These are phyloP conservation scores for Epirrhoe tristata DNA, from an alignment of 2,888 invertebrate species.

Conservation along the genomic window DNA sequence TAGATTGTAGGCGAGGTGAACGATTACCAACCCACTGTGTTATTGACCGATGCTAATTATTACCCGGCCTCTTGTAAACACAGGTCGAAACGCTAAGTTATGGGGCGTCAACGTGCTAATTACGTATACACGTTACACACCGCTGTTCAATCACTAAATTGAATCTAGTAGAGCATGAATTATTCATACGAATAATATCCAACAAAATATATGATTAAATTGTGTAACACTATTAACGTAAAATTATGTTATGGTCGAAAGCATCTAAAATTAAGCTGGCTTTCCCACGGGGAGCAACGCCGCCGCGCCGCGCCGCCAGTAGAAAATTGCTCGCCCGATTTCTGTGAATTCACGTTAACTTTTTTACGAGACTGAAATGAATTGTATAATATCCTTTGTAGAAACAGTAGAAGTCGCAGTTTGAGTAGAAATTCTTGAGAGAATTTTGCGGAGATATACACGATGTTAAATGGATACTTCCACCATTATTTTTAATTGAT, in stretches of 20 bases:
- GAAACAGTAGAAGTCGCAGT: too few relatives aligned
- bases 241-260: slow-evolving; percentile 57
- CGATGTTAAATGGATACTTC: slow-evolving; percentile 66
- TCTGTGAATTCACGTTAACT: slow-evolving; percentile 81
- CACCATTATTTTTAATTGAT: slow-evolving; percentile 42
- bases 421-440: slow-evolving; percentile 72
- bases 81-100: slow-evolving; percentile 53
- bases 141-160: slow-evolving; percentile 44
- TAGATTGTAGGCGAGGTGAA: slow-evolving; percentile 47
- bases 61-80: slow-evolving; percentile 69
- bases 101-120: slow-evolving; percentile 56
- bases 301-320: slow-evolving; percentile 67
- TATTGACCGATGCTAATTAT: slow-evolving; percentile 76
- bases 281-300: slow-evolving; percentile 72
- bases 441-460: slow-evolving; percentile 72
- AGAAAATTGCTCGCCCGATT: slow-evolving; percentile 77
- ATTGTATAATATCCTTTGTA: slow-evolving; percentile 81
- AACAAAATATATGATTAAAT: slow-evolving; percentile 32
- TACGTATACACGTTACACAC: slow-evolving; percentile 47
- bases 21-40: slow-evolving; percentile 66
- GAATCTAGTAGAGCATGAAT: slow-evolving; percentile 41
- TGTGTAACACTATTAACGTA: slow-evolving; percentile 40
- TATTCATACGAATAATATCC: slow-evolving; percentile 34
- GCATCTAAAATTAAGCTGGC: slow-evolving; percentile 62
- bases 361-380: slow-evolving; percentile 81